A percentile compares a stretch with the other conserved stretches of the same genome.
Evolutionary conservation across 2,797 vertebrate genomes (phyloP).

Genomic region (Neomorphus geoffroyi): DNA sequence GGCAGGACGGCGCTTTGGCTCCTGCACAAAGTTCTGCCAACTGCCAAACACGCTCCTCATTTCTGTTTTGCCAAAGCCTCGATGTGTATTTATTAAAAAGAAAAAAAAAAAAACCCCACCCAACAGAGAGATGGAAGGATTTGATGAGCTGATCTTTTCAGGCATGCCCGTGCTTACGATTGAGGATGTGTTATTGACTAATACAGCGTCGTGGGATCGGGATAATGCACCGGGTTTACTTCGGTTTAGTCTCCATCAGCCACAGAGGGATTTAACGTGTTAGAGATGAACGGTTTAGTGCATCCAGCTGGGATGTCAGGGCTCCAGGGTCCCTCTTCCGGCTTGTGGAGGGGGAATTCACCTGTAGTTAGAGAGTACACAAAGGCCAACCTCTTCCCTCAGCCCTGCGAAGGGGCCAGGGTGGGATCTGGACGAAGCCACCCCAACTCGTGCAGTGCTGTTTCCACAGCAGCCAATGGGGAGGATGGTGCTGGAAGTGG

Average conservation of each 20-base stretch:
- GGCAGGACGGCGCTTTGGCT: background rate
- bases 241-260: background rate
- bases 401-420: rapidly evolving
- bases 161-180: background rate
- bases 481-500: background rate
- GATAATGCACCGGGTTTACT: background rate
- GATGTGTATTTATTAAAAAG: background rate
- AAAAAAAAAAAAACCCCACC: background rate
- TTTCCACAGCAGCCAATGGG: background rate
- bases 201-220: background rate
- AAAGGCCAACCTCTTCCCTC: background rate
- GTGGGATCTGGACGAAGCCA: background rate
- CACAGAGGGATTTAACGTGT: background rate
- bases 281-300: background rate
- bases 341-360: rapidly evolving
- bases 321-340: background rate
- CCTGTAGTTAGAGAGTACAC: rapidly evolving
- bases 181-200: background rate
- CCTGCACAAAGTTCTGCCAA: background rate
- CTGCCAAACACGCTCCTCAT: background rate
- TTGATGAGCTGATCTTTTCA: slow-evolving; percentile 19
- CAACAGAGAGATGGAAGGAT: background rate
- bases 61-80: background rate
- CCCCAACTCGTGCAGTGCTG: rapidly evolving
- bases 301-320: background rate